Percentiles rank a stretch among this genome's conserved stretches.
Conservation (phyloP, 1,140 invertebrate genomes). For the Tetragnatha versicolor region DNA sequence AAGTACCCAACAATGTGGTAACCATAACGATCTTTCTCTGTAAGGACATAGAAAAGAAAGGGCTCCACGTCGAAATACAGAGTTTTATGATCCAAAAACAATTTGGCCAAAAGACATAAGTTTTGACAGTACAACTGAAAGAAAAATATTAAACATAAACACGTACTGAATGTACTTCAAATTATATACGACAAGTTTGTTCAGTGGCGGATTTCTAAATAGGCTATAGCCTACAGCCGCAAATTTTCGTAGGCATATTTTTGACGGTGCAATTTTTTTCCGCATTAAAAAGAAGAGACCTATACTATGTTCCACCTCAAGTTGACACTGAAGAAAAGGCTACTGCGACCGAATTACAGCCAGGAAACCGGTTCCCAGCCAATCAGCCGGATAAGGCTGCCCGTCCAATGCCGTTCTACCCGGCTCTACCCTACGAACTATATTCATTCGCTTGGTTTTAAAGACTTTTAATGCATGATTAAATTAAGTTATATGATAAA, state of each 20-base stretch:
- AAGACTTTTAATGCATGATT: too few species aligned
- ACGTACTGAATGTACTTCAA: background rate
- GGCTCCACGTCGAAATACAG: slow-evolving; percentile 98
- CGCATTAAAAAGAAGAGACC: too few species aligned
- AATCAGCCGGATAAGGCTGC: too few species aligned
- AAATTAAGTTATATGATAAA: too few species aligned
- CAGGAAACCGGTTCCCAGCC: too few species aligned
- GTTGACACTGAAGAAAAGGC: too few species aligned
- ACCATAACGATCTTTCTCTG: slow-evolving; percentile 92
- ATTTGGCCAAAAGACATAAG: slow-evolving; percentile 91
- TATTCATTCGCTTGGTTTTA: too few species aligned
- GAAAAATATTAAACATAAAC: background rate
- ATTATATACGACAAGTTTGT: background rate
- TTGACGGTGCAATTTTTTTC: background rate
- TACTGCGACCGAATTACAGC: too few species aligned
- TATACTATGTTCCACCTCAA: too few species aligned
- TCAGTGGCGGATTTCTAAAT: too few species aligned
- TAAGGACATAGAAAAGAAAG: slow-evolving; percentile 95
- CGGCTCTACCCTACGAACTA: too few species aligned
- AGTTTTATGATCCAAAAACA: slow-evolving; percentile 97
- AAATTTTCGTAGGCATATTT: background rate
- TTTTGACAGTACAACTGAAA: slow-evolving; percentile 89
- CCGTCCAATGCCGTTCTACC: too few species aligned
- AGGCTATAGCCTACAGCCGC: background rate
- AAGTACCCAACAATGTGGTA: slow-evolving; percentile 98